Evolutionary conservation across 2,797 vertebrate species (phyloP), one percentile per base, ranked within the genome.

Genomic region (Chaunax sp.): DNA sequence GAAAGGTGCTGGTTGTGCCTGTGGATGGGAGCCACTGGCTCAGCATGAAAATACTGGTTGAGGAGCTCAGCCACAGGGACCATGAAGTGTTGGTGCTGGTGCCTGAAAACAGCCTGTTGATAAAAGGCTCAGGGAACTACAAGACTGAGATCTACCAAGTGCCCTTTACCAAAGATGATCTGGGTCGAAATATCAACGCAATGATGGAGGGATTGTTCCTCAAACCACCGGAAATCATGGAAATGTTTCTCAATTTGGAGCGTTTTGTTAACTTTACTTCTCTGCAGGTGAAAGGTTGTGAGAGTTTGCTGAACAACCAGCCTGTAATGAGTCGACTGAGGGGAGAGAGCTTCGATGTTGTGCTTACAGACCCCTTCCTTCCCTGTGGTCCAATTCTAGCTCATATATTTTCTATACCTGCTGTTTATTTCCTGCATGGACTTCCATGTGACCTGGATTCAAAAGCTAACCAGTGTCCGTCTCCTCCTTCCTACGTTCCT

Each of bases 21-120:
- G 86, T 93, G 59, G 94, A 94, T 26, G 94, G 93, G 12, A 95
- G 94, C 62, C 93, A 94, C 72, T 95, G 94, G 94, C 90, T 95
- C 2, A 95, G 94, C 80, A 91, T 95, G 92, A 88, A 92, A 78
- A 72, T 94, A 19, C 65, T 94, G 71, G 91, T 94, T 71, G 81
- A 92, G 50, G 93, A 93, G 72, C 85, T 94, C 2, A 44, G n/a
- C 4, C 54, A 0, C 1, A 87, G 84, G 57, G 92, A 90, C 22
- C 93, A 94, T 5, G 83, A 94, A 2, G 25, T 89, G 3, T 43
- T 92, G 22, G 85, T 92, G 2, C 69, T 94, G 76, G 82, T 90
- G 26, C 94, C 94, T 2, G 92, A 94, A 16, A 84, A 2, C 67
- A 92, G 78, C 60, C 0, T 94, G 51, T 18, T 90, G 66, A 92